A percentile compares a stretch with the other conserved stretches of the same genome.
phyloP scores from a whole-genome alignment of 2,113 vertebrate species.

The Maccullochella peelii region DNA sequence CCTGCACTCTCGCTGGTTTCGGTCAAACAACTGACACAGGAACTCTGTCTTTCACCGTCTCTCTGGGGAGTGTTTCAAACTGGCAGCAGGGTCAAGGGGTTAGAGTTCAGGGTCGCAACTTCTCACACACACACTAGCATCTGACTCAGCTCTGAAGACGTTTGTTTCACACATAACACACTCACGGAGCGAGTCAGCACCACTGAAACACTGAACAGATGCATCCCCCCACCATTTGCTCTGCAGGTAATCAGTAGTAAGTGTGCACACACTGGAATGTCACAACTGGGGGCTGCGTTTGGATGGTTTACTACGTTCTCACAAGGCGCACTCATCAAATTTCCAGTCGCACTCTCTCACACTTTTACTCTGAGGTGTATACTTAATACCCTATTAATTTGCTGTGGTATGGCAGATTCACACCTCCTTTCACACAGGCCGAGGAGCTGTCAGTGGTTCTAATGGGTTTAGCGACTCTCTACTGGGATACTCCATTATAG shows the following conservation, averaged over 20 bases:
- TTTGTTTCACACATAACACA: constrained; percentile 39
- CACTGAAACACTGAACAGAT: constrained; percentile 71
- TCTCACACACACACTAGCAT: constrained; percentile 44
- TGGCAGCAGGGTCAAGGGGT: constrained; percentile 66
- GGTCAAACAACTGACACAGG: constrained; percentile 70
- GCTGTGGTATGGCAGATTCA: constrained; percentile 66
- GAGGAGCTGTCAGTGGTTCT: constrained; percentile 68
- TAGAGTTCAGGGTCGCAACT: constrained; percentile 68
- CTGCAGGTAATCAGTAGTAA: constrained; percentile 71
- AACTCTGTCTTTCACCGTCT: constrained; percentile 54
- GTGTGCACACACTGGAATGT: constrained; percentile 68
- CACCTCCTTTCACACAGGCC: constrained; percentile 63
- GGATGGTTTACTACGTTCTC: constrained; percentile 47
- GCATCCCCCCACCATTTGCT: constrained; percentile 58
- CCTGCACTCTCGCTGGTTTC: constrained; percentile 32
- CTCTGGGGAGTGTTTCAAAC: constrained; percentile 57
- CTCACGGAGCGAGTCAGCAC: constrained; percentile 45
- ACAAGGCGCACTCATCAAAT: constrained; percentile 62
- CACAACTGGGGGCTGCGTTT: constrained; percentile 49
- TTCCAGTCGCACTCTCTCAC: constrained; percentile 57
- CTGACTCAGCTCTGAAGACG: constrained; percentile 65
- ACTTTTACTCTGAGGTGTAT: constrained; percentile 61
- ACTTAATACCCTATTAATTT: constrained; percentile 76
- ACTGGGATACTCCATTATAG: constrained; percentile 51
- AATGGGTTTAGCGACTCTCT: constrained; percentile 71